Base-by-base conservation (phyloP, 1,140 invertebrate genomes). In the Diplogasteroides magnus region DNA sequence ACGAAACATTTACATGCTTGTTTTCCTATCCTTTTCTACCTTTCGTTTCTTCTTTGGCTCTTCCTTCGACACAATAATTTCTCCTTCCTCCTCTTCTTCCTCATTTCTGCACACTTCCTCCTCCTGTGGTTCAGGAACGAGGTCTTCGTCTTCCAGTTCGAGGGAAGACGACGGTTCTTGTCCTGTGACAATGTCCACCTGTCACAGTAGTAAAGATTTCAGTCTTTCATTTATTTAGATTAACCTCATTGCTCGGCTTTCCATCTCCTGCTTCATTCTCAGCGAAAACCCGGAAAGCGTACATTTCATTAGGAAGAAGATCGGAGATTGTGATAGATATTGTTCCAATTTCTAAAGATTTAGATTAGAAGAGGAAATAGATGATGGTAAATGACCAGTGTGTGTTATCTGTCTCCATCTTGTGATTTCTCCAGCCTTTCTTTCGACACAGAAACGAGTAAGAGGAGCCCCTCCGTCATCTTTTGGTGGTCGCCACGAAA, bases 211-310 rank as follows among this genome's bases (percentile, higher is more conserved):
- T 6, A 48, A 48, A 48, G 6, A 48, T 48, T 48, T 6, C 19
- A 11, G 37, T 48, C 37, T 11, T 48, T 48, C 19, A 19, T 48
- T 74, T 72, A 28, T 77, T 67, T 23, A 64, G 26, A 19, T 62
- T 55, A 25, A 88, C 86, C 1, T 92, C 91, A 82, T 92, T 90
- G 19, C 97, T 85, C 2, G 92, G 90, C 66, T 91, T 89, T 78
- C 94, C 93, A 84, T 92, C 90, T 14, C 96, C 96, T 81, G 96
- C 94, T 61, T 96, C 94, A 84, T 98, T 98, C 15, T 92, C 92
- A 15, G 95, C 95, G 87, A 93, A 91, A 0, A 98, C 89, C 73
- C 95, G 87, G 88, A 98, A 98, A 75, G 94, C 86, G 80, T 98
- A 98, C 83, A 97, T 92, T 79, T 94, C 92, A 71, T 93, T 92